Percentiles rank a stretch among this genome's conserved stretches.
Conservation (phyloP, 2,888 invertebrate species). For the Portevinia maculata region DNA sequence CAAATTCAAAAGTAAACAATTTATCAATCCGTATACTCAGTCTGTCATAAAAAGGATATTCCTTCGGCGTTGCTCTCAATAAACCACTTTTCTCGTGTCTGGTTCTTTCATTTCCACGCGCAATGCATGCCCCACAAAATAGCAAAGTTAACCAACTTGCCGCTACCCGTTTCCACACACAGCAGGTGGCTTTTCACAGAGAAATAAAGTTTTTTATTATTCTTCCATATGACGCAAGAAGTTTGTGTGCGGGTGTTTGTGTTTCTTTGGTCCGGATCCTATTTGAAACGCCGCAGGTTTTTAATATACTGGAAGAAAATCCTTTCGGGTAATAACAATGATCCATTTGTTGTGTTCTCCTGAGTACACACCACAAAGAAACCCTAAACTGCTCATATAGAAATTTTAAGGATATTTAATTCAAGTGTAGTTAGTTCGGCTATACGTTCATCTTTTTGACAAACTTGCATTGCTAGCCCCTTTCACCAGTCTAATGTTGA, state of each 20-base stretch:
- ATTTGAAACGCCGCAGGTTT: neutral
- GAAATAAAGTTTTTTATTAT: conserved; percentile 50
- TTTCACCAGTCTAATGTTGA: conserved; percentile 35
- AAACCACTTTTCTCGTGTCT: conserved; percentile 37
- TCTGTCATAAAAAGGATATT: conserved; percentile 40
- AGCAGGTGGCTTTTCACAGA: conserved; percentile 59
- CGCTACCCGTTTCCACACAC: neutral
- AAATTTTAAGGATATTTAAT: conserved; percentile 46
- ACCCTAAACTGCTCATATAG: neutral
- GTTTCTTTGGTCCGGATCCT: neutral
- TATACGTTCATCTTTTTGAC: conserved; percentile 49
- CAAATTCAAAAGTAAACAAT: conserved; percentile 49
- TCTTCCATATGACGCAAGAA: conserved; percentile 22
- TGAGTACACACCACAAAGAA: conserved; percentile 2
- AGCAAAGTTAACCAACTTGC: conserved; percentile 12
- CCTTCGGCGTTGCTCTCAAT: conserved; percentile 41
- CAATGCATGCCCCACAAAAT: conserved; percentile 47
- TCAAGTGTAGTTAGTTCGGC: conserved; percentile 61
- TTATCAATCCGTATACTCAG: conserved; percentile 33
- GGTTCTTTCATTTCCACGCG: conserved; percentile 8
- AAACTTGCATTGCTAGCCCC: conserved; percentile 22
- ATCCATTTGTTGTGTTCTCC: conserved; percentile 30
- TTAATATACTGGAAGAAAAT: conserved; percentile 18
- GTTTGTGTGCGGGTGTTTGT: neutral
- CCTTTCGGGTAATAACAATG: conserved; percentile 42